Percentiles rank a stretch among this genome's conserved stretches.
Evolutionary conservation across 2,797 vertebrate species (phyloP).

Genomic region (Pristis pectinata): DNA sequence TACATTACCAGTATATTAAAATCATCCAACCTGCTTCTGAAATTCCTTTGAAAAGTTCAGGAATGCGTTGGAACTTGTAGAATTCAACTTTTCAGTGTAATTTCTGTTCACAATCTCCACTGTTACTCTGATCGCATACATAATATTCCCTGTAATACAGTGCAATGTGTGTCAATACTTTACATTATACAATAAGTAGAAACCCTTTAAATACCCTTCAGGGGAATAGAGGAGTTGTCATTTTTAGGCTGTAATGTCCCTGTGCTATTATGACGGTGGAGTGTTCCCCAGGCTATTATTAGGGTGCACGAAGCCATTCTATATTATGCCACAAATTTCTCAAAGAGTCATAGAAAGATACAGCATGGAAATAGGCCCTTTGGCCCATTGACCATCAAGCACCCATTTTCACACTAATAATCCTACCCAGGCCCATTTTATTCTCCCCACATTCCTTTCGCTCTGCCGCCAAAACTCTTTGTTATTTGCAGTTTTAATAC

Average conservation of each 20-base stretch:
- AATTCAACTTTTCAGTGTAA: background rate
- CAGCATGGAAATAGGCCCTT: too few species aligned
- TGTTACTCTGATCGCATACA: background rate
- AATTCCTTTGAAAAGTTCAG: background rate
- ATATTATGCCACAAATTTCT: too few species aligned
- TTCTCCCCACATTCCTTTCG: too few species aligned
- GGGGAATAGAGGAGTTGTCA: background rate
- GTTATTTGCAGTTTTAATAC: background rate
- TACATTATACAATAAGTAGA: background rate
- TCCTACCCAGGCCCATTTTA: too few species aligned
- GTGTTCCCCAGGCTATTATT: background rate
- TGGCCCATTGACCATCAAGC: too few species aligned
- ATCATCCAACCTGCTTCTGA: background rate
- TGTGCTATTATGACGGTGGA: background rate
- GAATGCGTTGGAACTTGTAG: background rate
- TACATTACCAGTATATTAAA: background rate
- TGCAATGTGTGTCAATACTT: background rate
- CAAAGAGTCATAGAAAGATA: too few species aligned
- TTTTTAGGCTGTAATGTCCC: background rate
- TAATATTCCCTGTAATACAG: background rate
- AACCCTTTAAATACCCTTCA: too few species aligned
- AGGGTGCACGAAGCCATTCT: background rate
- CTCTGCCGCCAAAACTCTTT: background rate
- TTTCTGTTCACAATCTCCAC: background rate
- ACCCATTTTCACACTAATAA: too few species aligned